Evolutionary conservation across 2,797 vertebrate genomes (phyloP).

Genomic region (Silurus aristotelis): DNA sequence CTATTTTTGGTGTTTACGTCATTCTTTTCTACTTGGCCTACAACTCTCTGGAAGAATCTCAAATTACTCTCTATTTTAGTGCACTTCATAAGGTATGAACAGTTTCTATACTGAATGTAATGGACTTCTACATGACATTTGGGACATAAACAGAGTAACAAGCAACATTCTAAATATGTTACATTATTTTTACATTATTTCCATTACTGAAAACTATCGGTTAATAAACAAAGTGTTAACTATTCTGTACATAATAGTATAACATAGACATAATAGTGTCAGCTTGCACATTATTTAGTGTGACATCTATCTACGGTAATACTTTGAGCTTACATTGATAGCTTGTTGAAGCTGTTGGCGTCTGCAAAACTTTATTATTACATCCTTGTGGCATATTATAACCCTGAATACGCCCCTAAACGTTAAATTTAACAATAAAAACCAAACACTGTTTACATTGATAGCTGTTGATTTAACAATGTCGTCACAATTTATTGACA

Average conservation of each 20-base stretch:
- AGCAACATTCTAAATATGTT: not conserved
- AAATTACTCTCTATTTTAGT: conserved; percentile 13
- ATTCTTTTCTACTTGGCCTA: conserved; percentile 67
- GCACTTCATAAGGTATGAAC: not conserved
- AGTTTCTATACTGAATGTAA: not conserved
- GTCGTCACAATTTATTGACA: not conserved
- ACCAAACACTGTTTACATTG: not conserved
- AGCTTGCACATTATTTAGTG: not conserved
- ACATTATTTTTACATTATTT: not conserved
- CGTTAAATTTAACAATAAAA: not conserved
- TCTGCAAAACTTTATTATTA: not conserved
- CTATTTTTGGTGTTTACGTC: conserved; percentile 76
- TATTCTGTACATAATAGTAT: not conserved
- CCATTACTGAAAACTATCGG: not conserved
- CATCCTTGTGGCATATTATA: not conserved
- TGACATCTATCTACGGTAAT: not conserved
- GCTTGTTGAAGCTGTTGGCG: too few species aligned
- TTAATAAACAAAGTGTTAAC: not conserved
- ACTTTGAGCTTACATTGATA: too few species aligned
- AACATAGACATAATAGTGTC: not conserved
- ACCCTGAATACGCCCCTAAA: not conserved
- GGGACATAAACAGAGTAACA: not conserved
- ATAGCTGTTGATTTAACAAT: not conserved
- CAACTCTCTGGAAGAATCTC: conserved; percentile 56
- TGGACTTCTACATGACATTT: not conserved